phyloP scores from a whole-genome alignment of 2,113 vertebrate genomes.

The Phyllostomus hastatus region DNA sequence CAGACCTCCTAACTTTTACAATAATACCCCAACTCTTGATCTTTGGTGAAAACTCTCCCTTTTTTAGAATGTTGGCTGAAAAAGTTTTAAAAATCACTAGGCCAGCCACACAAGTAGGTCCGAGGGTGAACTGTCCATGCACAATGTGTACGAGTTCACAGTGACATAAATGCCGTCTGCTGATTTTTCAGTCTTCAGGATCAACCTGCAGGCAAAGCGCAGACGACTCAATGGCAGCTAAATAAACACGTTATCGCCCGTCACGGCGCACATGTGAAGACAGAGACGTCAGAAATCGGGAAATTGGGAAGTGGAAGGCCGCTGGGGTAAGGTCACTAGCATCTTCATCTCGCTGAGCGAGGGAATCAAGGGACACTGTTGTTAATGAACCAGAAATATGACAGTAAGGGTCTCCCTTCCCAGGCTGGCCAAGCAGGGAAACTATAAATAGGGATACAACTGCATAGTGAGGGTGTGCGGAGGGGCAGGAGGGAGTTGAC shows the following conservation, averaged over 20 bases:
- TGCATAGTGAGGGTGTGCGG: slow-evolving; percentile 29
- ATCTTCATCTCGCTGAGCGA: not conserved
- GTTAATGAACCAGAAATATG: not conserved
- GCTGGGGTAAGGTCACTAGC: not conserved
- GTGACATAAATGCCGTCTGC: not conserved
- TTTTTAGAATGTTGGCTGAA: not conserved
- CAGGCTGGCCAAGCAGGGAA: slow-evolving; percentile 13
- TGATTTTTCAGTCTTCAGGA: not conserved
- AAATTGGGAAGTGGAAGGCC: not conserved
- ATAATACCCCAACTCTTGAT: not conserved
- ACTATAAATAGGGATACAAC: slow-evolving; percentile 40
- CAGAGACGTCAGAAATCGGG: not conserved
- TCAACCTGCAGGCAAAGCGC: not conserved
- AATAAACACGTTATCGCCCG: not conserved
- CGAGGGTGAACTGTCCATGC: not conserved
- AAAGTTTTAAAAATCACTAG: not conserved
- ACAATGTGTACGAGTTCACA: not conserved
- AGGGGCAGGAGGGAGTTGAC: not conserved
- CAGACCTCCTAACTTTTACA: not conserved
- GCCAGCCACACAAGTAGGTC: not conserved
- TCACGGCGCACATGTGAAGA: not conserved
- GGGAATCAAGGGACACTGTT: not conserved
- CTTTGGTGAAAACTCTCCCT: not conserved
- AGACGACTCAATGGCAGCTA: not conserved
- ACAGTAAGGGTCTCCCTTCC: slow-evolving; percentile 22